phyloP scores from a whole-genome alignment of 2,113 vertebrate genomes.

The Embiotoca jacksoni region DNA sequence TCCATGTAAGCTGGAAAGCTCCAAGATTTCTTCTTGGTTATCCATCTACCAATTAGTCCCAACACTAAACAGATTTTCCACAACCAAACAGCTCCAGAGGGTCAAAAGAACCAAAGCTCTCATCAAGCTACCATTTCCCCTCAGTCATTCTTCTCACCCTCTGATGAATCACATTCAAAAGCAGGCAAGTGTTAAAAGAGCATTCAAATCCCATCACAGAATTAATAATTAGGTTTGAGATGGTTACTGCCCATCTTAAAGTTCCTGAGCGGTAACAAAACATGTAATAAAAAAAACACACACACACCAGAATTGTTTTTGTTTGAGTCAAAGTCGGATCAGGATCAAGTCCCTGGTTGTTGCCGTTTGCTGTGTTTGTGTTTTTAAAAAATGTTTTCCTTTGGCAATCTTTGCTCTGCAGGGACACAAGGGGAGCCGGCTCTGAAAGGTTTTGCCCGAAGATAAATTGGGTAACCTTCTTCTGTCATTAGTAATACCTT shows the following conservation, averaged over 20 bases:
- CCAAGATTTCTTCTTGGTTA: background rate
- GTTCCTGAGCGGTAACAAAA: background rate
- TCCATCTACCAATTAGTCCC: background rate
- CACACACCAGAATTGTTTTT: background rate
- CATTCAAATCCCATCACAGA: background rate
- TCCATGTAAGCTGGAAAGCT: background rate
- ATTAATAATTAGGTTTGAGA: background rate
- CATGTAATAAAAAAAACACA: background rate
- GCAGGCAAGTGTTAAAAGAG: background rate
- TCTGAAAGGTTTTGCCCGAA: constrained; percentile 82
- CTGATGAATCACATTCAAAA: constrained; percentile 1
- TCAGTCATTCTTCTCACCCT: background rate
- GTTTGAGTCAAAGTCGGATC: constrained; percentile 25
- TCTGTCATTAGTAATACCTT: constrained; percentile 87
- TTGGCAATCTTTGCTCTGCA: constrained; percentile 59
- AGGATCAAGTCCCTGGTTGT: constrained; percentile 39
- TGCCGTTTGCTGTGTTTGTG: constrained; percentile 40
- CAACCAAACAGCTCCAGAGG: constrained; percentile 5
- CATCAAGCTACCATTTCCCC: constrained; percentile 2
- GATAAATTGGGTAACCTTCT: constrained; percentile 88
- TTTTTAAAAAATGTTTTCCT: constrained; percentile 28
- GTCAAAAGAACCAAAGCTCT: constrained; percentile 17
- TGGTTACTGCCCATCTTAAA: background rate
- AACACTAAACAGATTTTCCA: constrained; percentile 3
- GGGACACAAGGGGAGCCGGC: constrained; percentile 55